Base-by-base conservation (phyloP, 2,888 invertebrate species). In the Ceramica pisi region DNA sequence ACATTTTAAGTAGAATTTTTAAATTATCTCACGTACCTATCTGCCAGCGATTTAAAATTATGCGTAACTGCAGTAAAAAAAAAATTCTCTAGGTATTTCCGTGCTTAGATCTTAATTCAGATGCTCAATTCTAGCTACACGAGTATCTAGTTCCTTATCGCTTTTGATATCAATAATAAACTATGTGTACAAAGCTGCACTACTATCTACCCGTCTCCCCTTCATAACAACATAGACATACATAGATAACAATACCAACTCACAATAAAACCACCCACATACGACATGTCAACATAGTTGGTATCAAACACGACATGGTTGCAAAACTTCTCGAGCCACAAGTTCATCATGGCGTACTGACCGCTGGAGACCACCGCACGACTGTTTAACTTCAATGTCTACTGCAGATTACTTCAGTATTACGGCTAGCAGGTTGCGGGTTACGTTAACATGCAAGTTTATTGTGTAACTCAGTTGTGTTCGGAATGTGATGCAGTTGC, bases 281-380 rank as follows among this genome's bases (percentile, higher is more conserved):
- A 72, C 9, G 26, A 44, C 48, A 63, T 53, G 51, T 78, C 69
- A 44, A 71, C 53, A 82, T 88, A 86, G 73, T 85, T 80, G 41
- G 82, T 80, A 64, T 89, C 87, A 14, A 86, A 70, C 51, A 81
- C 78, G 44, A 83, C 79, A 65, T 87, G 84, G 64, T 88, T 82
- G 75, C 87, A 88, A 50, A 89, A 83, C 71, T 89, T 90, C 70
- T 89, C 89, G 10, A 91, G 85, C 91, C 91, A 92, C 83, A 89
- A 83, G 78, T 86, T 88, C 84, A 89, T 88, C 84, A 86, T 88
- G 50, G 56, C 60, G 48, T 65, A 67, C 61, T 38, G 62, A 70
- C 44, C 60, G 56, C 61, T 53, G 12, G 23, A 8, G 35, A 19
- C 46, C 7, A 60, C 57, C 57, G 66, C 73, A 80, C 86, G 83